These are phyloP conservation scores for Deroplatys truncata DNA, from an alignment of 2,888 invertebrate species.

Conservation along the genomic window DNA sequence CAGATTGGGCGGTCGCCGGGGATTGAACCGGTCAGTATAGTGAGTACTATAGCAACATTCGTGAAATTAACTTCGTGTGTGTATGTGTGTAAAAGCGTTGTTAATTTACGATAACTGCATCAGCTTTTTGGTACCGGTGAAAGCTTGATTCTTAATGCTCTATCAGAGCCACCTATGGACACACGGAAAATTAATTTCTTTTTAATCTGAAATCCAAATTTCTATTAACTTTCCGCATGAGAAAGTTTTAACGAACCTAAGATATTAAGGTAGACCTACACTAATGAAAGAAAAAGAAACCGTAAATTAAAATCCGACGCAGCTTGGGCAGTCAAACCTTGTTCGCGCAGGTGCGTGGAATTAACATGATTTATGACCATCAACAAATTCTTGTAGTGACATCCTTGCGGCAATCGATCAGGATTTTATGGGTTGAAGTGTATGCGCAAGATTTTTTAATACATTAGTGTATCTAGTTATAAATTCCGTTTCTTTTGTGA, in stretches of 20 bases:
- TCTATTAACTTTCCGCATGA: neutral
- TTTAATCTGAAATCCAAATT: neutral
- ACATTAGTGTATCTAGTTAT: too few relatives aligned
- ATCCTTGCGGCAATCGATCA: neutral
- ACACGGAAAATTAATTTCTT: neutral
- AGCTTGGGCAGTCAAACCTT: neutral
- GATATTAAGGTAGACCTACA: neutral
- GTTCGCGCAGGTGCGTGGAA: neutral
- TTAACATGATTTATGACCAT: neutral
- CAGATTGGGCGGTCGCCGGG: too few relatives aligned
- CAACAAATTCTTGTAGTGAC: neutral
- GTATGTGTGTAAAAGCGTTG: too few relatives aligned
- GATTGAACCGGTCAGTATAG: too few relatives aligned
- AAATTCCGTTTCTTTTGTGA: too few relatives aligned
- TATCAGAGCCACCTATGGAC: too few relatives aligned
- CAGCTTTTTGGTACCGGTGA: too few relatives aligned
- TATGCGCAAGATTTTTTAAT: neutral
- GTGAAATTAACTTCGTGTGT: too few relatives aligned
- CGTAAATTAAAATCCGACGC: neutral
- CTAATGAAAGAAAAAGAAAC: neutral
- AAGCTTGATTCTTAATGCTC: too few relatives aligned
- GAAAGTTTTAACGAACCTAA: neutral
- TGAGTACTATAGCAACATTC: too few relatives aligned
- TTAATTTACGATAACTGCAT: too few relatives aligned
- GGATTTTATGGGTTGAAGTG: neutral